Evolutionary conservation across 1,140 invertebrate species (phyloP).

Genomic region (Drosophila jambulina): DNA sequence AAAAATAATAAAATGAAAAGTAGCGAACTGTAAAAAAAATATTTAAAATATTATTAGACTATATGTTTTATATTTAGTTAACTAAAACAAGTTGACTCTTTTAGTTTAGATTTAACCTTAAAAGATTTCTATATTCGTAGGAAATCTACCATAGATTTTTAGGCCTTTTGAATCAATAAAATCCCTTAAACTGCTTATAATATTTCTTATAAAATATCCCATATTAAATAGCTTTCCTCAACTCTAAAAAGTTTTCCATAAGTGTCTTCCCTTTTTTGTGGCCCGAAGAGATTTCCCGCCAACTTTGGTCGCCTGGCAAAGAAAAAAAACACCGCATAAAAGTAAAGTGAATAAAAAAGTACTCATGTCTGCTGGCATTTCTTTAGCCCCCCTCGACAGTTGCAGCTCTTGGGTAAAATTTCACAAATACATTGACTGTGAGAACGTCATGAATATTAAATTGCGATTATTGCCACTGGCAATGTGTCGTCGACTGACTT

Average conservation of each 20-base stretch:
- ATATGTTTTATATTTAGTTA: not conserved
- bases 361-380: conserved; percentile 26
- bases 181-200: no score
- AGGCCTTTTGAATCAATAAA: not conserved
- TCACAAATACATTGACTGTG: conserved; percentile 78
- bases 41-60: not conserved
- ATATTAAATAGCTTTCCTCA: not conserved
- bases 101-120: not conserved
- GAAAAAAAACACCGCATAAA: not conserved
- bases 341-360: conserved; percentile 38
- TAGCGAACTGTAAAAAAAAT: not conserved
- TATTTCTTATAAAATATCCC: not conserved
- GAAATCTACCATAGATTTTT: not conserved
- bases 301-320: conserved; percentile 44
- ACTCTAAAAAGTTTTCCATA: not conserved
- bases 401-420: conserved; percentile 62
- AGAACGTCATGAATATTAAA: conserved; percentile 81
- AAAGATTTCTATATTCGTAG: not conserved
- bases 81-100: not conserved
- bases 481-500: conserved; percentile 53
- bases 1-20: not conserved
- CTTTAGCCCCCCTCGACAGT: conserved; percentile 34
- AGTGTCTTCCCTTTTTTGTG: not conserved
- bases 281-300: not conserved
- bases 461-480: conserved; percentile 80